phyloP scores from a whole-genome alignment of 2,113 vertebrate genomes.

The Ophthalmolycus amberensis region DNA sequence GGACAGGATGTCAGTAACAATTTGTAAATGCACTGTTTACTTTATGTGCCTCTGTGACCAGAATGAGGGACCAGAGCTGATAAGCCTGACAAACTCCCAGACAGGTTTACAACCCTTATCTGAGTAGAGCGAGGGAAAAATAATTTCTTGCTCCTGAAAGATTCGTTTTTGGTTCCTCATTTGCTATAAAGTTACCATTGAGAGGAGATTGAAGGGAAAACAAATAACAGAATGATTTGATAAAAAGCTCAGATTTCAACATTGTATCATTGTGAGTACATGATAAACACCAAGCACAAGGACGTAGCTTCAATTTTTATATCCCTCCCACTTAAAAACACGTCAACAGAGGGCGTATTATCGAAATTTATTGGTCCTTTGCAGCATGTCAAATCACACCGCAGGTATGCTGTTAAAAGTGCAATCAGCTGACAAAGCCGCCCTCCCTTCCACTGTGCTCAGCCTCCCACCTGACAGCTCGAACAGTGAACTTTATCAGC shows the following conservation, averaged over 20 bases:
- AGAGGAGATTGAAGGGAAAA: neutral
- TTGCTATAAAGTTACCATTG: slow-evolving; percentile 32
- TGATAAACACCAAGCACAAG: neutral
- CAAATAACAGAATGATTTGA: slow-evolving; percentile 9
- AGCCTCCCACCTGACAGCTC: slow-evolving; percentile 47
- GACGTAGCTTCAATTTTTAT: slow-evolving; percentile 6
- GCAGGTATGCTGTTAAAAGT: slow-evolving; percentile 40
- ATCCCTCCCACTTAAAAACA: neutral
- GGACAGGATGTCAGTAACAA: slow-evolving; percentile 5
- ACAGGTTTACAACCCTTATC: slow-evolving; percentile 57
- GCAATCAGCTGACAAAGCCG: slow-evolving; percentile 57
- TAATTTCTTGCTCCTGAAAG: neutral
- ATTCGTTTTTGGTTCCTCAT: slow-evolving; percentile 6
- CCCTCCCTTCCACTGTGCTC: slow-evolving; percentile 23
- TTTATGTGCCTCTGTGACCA: slow-evolving; percentile 6
- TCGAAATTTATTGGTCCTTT: slow-evolving; percentile 23
- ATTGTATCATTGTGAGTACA: neutral
- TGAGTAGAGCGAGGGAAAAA: neutral
- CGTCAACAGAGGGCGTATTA: slow-evolving; percentile 13
- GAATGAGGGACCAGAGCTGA: slow-evolving; percentile 2
- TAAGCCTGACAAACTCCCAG: slow-evolving; percentile 26
- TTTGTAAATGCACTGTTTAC: slow-evolving; percentile 38
- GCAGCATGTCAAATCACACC: slow-evolving; percentile 8
- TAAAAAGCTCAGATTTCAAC: slow-evolving; percentile 16
- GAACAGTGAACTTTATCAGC: slow-evolving; percentile 42